A percentile compares a stretch with the other conserved stretches of the same genome.
These are phyloP conservation scores for Anabas testudineus DNA, from an alignment of 2,797 vertebrate species.

Conservation along the genomic window DNA sequence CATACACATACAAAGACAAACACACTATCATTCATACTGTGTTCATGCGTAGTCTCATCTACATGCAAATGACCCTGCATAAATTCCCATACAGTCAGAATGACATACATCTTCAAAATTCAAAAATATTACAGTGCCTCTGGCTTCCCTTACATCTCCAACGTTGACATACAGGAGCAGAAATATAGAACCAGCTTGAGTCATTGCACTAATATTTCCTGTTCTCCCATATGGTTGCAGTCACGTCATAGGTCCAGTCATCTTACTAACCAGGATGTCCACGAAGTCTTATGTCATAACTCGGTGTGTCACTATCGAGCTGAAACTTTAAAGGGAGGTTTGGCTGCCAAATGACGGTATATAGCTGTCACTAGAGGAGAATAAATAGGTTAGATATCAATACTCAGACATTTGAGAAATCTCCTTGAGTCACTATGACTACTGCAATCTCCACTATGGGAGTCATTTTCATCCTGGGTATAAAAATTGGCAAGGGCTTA, in stretches of 20 bases:
- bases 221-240: constrained; percentile 11
- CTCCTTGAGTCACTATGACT: not conserved
- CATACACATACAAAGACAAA: constrained; percentile 7
- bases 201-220: not conserved
- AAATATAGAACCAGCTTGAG: not conserved
- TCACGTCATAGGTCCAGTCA: constrained; percentile 9
- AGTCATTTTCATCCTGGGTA: constrained; percentile 10
- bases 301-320: not conserved
- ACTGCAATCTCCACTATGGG: not conserved
- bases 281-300: constrained; percentile 1
- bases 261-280: constrained; percentile 11
- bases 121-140: not conserved
- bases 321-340: not conserved
- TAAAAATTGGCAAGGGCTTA: not conserved
- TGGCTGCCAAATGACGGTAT: not conserved
- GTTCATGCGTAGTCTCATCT: constrained; percentile 22
- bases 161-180: constrained; percentile 9
- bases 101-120: constrained; percentile 10
- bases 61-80: constrained; percentile 22
- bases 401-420: constrained; percentile 4
- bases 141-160: constrained; percentile 1
- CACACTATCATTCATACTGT: constrained; percentile 5
- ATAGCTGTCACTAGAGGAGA: not conserved
- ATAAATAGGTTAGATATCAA: not conserved
- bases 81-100: not conserved